Evolutionary conservation across 2,113 vertebrate species (phyloP).

Genomic region (Onychorhynchus coronatus): DNA sequence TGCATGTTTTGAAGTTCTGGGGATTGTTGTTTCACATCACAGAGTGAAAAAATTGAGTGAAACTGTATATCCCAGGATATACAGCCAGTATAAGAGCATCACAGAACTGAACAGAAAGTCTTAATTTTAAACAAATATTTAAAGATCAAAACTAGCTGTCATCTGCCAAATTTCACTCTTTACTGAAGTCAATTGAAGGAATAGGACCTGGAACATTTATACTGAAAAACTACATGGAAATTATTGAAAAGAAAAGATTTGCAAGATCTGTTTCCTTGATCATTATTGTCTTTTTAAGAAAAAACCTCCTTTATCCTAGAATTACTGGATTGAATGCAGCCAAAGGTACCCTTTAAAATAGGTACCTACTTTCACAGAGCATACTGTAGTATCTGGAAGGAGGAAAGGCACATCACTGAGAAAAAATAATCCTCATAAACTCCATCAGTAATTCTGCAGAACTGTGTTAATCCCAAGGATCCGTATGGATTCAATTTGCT

Average conservation of each 20-base stretch:
- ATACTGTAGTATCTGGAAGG: background rate
- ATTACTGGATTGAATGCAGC: background rate
- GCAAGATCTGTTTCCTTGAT: background rate
- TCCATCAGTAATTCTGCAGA: background rate
- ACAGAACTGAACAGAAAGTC: background rate
- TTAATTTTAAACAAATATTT: background rate
- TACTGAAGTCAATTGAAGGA: background rate
- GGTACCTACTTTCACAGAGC: background rate
- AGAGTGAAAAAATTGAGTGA: too few species aligned
- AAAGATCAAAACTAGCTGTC: background rate
- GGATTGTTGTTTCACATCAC: background rate
- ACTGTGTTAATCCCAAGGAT: background rate
- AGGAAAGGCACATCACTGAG: background rate
- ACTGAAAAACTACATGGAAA: background rate
- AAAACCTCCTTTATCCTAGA: background rate
- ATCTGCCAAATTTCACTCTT: background rate
- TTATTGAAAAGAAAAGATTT: background rate
- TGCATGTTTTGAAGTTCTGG: background rate
- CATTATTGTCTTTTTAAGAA: background rate
- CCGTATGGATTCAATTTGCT: background rate
- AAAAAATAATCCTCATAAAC: background rate
- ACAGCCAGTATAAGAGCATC: background rate
- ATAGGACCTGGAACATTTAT: background rate
- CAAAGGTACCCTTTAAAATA: background rate
- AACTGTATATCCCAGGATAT: background rate